Conservation (phyloP, 2,797 vertebrate species). For the Tinamus major region DNA sequence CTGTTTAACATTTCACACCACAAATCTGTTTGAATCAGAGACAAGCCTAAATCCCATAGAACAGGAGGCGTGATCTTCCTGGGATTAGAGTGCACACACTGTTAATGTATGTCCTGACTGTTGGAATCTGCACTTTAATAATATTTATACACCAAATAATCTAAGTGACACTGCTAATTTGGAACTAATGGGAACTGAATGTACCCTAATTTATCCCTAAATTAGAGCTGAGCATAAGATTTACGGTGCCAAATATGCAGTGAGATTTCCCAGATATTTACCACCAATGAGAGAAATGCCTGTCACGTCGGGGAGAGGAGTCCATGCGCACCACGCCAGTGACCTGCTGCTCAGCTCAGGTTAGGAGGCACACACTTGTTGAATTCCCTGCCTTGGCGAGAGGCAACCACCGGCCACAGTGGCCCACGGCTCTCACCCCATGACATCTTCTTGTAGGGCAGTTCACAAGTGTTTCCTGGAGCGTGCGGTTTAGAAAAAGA, state of each 20-base stretch:
- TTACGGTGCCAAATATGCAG: slow-evolving; percentile 75
- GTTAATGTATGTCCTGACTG: background rate
- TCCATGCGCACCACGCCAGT: slow-evolving; percentile 56
- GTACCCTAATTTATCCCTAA: slow-evolving; percentile 42
- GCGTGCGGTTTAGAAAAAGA: background rate
- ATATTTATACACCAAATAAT: background rate
- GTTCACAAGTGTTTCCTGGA: background rate
- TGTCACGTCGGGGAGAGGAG: slow-evolving; percentile 73
- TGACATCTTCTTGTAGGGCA: background rate
- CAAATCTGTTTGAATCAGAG: slow-evolving; percentile 2
- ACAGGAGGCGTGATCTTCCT: slow-evolving; percentile 13
- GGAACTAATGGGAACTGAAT: slow-evolving; percentile 33
- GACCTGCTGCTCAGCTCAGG: slow-evolving; percentile 52
- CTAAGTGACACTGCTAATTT: background rate
- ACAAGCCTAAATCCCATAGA: slow-evolving; percentile 46
- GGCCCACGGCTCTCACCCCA: background rate
- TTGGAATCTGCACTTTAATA: slow-evolving; percentile 13
- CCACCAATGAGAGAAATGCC: slow-evolving; percentile 82
- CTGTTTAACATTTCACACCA: slow-evolving; percentile 42
- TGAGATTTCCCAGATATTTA: slow-evolving; percentile 83
- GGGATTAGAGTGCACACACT: slow-evolving; percentile 16
- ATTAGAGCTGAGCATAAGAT: slow-evolving; percentile 53
- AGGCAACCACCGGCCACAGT: slow-evolving; percentile 67
- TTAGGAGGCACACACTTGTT: slow-evolving; percentile 68
- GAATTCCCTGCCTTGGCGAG: slow-evolving; percentile 75